Evolutionary conservation across 2,113 vertebrate genomes (phyloP).

Genomic region (Channa maculata): DNA sequence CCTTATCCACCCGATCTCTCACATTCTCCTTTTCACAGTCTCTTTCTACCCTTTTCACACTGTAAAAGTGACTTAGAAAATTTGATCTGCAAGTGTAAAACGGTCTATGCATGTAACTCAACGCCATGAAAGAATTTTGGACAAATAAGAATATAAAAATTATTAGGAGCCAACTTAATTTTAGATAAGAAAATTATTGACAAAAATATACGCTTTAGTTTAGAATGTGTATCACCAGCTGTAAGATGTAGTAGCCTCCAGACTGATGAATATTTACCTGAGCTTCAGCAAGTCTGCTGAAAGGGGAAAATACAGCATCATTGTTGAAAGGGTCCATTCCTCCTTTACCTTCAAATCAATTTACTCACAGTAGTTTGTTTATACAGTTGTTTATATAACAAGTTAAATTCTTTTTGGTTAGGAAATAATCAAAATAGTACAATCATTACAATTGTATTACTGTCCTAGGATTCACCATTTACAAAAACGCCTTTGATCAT

Average conservation of each 20-base stretch:
- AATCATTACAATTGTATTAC: neutral
- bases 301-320: neutral
- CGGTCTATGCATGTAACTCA: neutral
- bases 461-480: neutral
- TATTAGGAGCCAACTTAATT: constrained; percentile 1
- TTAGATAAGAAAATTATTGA: constrained; percentile 6
- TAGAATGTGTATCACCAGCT: constrained; percentile 5
- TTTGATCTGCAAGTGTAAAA: constrained; percentile 17
- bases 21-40: constrained; percentile 17
- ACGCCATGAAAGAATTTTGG: neutral
- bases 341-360: neutral
- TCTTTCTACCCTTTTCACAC: constrained; percentile 20
- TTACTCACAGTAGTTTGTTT: neutral
- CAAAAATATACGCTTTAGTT: neutral
- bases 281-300: neutral
- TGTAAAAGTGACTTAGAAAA: constrained; percentile 13
- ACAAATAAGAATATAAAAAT: neutral
- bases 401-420: neutral
- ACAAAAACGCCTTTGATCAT: neutral
- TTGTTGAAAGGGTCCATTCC: neutral
- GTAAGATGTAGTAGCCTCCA: neutral
- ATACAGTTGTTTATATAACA: neutral
- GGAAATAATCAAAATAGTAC: neutral
- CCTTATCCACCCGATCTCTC: constrained; percentile 27
- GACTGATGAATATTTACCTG: constrained; percentile 15